Base-by-base conservation (phyloP, 2,888 invertebrate species). In the Caenorhabditis auriculariae region DNA sequence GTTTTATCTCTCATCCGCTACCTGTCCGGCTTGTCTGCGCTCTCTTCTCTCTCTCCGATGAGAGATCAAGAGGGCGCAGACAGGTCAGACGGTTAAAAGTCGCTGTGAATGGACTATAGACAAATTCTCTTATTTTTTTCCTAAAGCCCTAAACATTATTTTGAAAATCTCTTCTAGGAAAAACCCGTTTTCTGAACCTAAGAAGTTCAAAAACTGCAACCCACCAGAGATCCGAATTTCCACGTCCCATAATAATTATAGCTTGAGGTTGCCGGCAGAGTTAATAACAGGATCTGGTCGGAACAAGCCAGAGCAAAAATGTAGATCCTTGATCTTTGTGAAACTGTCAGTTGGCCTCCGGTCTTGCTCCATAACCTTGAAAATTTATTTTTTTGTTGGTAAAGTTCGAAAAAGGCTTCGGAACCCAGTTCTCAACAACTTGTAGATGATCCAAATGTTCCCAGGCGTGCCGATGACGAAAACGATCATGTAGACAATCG, bases 401-500 rank as follows among this genome's bases (percentile, higher is more conserved):
- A 29, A 23, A 32, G 15, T 4, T 48, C n/a, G n/a, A 43, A 43
- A n/a, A 19, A 23, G 24, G n/a, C n/a, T 19, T 21, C 17, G 24
- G 38, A 39, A 72, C 74, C 66, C 55, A 9, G 70, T 68, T 44
- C 69, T 43, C 39, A 72, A 54, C 12, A 76, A 53, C 37, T 67
- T 69, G 47, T 65, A 66, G 42, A 76, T 72, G 35, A 75, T 76
- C 74, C 74, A 76, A n/a, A 72, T 37, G 44, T 75, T 75, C 23
- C 76, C 76, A 0, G 66, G 65, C 4, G 69, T 66, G 17, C 76
- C 76, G 24, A 75, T 55, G n/a, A 75, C 35, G 35, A 74, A 76
- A 7, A 72, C 70, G 32, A 66, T 47, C 19, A 59, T 50, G 63
- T 74, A 76, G 43, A 72, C 63, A 19, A 65, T 50, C 19, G 67